A percentile compares a stretch with the other conserved stretches of the same genome.
phyloP scores from a whole-genome alignment of 2,113 vertebrate genomes.

The Pycnonotus jocosus region DNA sequence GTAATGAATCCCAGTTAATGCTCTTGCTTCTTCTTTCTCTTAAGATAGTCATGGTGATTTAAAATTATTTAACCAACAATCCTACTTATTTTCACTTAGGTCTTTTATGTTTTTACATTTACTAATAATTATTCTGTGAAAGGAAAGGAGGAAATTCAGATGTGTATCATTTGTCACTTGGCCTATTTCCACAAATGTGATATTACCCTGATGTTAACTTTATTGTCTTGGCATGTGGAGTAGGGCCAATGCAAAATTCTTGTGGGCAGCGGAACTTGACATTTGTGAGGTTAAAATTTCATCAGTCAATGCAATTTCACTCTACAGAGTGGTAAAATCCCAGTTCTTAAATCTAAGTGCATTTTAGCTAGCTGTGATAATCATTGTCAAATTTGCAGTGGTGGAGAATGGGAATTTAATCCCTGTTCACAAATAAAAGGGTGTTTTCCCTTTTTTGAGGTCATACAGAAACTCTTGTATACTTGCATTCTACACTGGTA shows the following conservation, averaged over 20 bases:
- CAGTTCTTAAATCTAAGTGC: neutral
- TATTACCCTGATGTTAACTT: neutral
- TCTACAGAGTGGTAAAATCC: neutral
- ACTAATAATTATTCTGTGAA: neutral
- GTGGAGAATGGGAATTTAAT: neutral
- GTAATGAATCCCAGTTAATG: conserved; percentile 3
- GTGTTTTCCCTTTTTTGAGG: neutral
- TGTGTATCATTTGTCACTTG: neutral
- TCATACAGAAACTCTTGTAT: neutral
- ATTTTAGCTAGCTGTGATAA: neutral
- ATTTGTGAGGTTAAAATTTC: neutral
- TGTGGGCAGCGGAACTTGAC: neutral
- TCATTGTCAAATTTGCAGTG: neutral
- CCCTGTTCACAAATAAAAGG: neutral
- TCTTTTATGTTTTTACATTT: neutral
- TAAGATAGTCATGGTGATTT: neutral
- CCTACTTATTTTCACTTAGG: neutral
- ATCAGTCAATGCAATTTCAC: neutral
- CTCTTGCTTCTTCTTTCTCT: neutral
- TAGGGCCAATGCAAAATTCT: neutral
- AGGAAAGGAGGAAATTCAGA: neutral
- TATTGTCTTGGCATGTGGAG: neutral
- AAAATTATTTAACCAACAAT: neutral
- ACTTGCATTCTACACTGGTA: neutral
- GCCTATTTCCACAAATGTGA: neutral